Evolutionary conservation across 2,888 invertebrate genomes (phyloP).

Genomic region (Meta bourneti): DNA sequence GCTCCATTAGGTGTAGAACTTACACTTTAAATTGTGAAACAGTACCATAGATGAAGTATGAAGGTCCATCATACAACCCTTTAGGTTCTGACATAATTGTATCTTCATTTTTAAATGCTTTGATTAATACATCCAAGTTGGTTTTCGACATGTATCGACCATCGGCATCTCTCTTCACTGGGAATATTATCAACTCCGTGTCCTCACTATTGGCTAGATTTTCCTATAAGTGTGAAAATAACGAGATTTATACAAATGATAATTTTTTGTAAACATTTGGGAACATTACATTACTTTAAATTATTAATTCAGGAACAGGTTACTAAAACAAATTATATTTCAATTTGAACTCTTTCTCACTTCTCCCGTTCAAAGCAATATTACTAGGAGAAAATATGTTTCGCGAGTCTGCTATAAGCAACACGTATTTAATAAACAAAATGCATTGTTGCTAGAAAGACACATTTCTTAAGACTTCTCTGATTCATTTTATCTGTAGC

Average conservation of each 20-base stretch:
- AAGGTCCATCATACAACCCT: constrained; percentile 15
- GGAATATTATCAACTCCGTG: neutral
- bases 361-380: too few relatives aligned
- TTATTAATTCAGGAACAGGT: too few relatives aligned
- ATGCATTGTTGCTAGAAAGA: too few relatives aligned
- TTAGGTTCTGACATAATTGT: constrained; percentile 7
- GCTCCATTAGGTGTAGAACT: neutral
- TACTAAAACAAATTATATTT: too few relatives aligned
- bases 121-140: constrained; percentile 17
- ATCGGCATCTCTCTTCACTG: neutral
- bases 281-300: too few relatives aligned
- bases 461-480: too few relatives aligned
- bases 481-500: too few relatives aligned
- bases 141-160: constrained; percentile 1
- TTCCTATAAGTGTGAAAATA: neutral
- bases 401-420: too few relatives aligned
- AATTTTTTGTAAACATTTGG: too few relatives aligned
- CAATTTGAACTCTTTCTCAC: too few relatives aligned
- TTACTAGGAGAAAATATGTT: too few relatives aligned
- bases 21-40: constrained; percentile 31
- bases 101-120: constrained; percentile 13
- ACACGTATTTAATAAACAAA: too few relatives aligned
- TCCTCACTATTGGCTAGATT: neutral
- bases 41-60: constrained; percentile 31
- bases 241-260: neutral